Percentiles rank a stretch among this genome's conserved stretches.
These are phyloP conservation scores for Phasianus colchicus DNA, from an alignment of 2,113 vertebrate species.

Conservation along the genomic window DNA sequence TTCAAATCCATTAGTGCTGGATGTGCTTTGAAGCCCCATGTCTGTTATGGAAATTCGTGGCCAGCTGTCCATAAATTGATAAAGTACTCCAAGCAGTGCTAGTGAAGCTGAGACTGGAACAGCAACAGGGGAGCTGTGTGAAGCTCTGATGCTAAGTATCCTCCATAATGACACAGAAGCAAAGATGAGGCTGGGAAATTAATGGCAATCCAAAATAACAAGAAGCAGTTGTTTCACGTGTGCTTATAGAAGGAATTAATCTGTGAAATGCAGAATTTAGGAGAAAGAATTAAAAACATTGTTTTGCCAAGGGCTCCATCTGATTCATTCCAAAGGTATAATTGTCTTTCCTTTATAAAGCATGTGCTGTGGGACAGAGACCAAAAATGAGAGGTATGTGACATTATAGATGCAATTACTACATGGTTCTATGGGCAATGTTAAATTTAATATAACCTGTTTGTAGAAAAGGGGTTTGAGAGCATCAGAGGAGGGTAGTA, in stretches of 20 bases:
- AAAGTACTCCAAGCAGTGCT: not conserved
- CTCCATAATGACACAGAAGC: not conserved
- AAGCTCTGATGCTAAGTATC: not conserved
- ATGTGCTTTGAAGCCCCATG: not conserved
- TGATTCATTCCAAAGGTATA: not conserved
- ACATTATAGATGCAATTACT: not conserved
- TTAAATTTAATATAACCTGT: not conserved
- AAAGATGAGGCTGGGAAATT: not conserved
- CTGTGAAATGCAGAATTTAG: not conserved
- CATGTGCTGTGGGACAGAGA: not conserved
- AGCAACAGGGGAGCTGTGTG: not conserved
- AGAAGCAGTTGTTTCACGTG: not conserved
- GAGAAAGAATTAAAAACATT: not conserved
- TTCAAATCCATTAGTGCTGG: not conserved
- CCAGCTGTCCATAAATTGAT: slow-evolving; percentile 26
- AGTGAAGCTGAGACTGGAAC: not conserved
- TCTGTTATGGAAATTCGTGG: not conserved
- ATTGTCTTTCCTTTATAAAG: not conserved
- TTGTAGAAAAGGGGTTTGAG: not conserved
- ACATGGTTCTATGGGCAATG: not conserved
- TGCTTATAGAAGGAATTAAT: not conserved
- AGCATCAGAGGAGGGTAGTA: not conserved
- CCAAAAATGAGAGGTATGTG: not conserved
- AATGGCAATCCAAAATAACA: not conserved
- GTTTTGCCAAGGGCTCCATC: not conserved